Conservation (phyloP, 2,113 vertebrate species). For the Microcebus murinus region DNA sequence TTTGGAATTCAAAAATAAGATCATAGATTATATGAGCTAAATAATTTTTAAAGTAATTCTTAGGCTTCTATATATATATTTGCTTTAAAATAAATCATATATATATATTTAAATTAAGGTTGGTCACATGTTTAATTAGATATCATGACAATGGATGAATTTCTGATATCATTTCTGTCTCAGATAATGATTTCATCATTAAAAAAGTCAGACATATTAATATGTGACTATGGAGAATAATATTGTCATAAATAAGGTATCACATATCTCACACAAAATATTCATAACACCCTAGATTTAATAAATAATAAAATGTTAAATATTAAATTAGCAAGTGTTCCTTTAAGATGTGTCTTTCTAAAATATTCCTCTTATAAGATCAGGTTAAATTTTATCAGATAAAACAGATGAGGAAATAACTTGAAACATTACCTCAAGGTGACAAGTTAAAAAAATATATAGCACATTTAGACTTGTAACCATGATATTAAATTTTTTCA, state of each 20-base stretch:
- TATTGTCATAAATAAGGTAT: not conserved
- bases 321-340: not conserved
- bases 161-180: not conserved
- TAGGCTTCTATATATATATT: not conserved
- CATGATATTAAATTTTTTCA: not conserved
- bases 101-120: not conserved
- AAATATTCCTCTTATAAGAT: not conserved
- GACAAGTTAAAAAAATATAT: not conserved
- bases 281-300: not conserved
- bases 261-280: not conserved
- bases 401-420: not conserved
- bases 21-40: not conserved
- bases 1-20: not conserved
- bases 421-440: not conserved
- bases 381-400: not conserved
- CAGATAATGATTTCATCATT: not conserved
- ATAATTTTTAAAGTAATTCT: not conserved
- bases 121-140: not conserved
- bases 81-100: not conserved
- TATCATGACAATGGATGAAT: not conserved
- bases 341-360: not conserved
- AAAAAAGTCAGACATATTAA: not conserved
- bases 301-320: not conserved
- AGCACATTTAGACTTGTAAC: not conserved
- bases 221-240: not conserved